Conservation (phyloP, 1,140 invertebrate genomes). For the Caerostris darwini region DNA sequence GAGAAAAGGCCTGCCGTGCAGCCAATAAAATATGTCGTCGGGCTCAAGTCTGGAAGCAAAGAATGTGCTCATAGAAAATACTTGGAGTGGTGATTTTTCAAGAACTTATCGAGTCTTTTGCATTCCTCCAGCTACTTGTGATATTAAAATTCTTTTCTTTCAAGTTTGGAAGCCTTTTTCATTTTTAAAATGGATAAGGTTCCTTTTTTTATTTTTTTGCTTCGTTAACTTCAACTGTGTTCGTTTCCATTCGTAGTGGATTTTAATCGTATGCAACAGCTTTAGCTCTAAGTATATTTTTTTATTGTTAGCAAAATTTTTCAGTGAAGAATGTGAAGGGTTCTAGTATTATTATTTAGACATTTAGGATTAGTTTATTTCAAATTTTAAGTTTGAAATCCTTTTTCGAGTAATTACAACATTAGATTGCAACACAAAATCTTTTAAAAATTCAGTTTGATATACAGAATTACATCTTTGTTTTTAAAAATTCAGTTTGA, state of each 20-base stretch:
- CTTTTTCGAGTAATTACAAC: not conserved
- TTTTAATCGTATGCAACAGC: constrained; percentile 6
- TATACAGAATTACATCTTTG: no score
- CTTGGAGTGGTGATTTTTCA: constrained; percentile 37
- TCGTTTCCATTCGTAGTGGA: not conserved
- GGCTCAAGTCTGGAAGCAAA: not conserved
- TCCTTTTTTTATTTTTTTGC: not conserved
- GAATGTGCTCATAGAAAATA: constrained; percentile 35
- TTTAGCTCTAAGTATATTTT: not conserved
- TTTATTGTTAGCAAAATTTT: not conserved
- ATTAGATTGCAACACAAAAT: no score
- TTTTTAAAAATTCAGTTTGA: no score
- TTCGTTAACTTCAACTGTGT: constrained; percentile 11
- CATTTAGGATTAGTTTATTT: no score
- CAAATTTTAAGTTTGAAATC: not conserved
- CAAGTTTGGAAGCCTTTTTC: not conserved
- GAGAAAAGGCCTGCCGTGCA: constrained; percentile 27
- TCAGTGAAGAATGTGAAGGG: no score
- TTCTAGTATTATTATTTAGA: no score
- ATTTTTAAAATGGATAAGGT: constrained; percentile 23
- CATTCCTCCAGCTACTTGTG: constrained; percentile 12
- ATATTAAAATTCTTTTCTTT: constrained; percentile 56
- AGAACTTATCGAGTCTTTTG: constrained; percentile 46
- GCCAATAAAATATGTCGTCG: constrained; percentile 60
- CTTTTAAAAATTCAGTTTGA: not conserved